A percentile compares a stretch with the other conserved stretches of the same genome.
These are phyloP conservation scores for Festucalex cinctus DNA, from an alignment of 2,113 vertebrate genomes.

Conservation along the genomic window DNA sequence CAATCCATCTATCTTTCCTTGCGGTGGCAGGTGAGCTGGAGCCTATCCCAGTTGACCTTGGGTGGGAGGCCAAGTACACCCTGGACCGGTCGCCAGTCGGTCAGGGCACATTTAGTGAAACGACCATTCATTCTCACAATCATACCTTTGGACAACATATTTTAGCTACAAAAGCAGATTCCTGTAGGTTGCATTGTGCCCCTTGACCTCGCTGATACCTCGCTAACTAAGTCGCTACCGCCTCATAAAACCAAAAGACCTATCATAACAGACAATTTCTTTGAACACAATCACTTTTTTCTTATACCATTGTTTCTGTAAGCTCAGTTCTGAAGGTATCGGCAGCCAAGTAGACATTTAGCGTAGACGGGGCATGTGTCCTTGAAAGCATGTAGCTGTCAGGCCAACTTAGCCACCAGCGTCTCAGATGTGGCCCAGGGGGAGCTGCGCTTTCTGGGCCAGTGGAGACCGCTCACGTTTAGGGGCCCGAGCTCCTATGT, in stretches of 20 bases:
- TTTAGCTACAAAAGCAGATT: no score
- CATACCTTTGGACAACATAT: no score
- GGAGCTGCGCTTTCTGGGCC: conserved; percentile 72
- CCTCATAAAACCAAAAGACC: not conserved
- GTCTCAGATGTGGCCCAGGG: conserved; percentile 72
- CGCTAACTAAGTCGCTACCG: not conserved
- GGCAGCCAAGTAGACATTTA: conserved; percentile 45
- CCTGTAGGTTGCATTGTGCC: no score
- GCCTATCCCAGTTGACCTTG: no score
- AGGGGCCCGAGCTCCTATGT: conserved; percentile 33
- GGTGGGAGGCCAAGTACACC: no score
- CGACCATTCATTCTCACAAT: no score
- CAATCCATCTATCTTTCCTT: no score
- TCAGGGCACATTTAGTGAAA: no score
- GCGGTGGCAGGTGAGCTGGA: no score
- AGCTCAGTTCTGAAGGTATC: conserved; percentile 40
- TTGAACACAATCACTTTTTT: conserved; percentile 17
- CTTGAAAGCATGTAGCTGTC: conserved; percentile 76
- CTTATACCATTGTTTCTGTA: not conserved
- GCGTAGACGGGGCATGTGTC: conserved; percentile 47
- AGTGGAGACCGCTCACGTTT: conserved; percentile 58
- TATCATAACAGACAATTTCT: not conserved
- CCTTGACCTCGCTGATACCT: not conserved
- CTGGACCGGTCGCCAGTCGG: no score
- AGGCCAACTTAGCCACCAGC: conserved; percentile 72